Evolutionary conservation across 2,113 vertebrate genomes (phyloP), one percentile per base, ranked within the genome.

Genomic region (Gobius niger): DNA sequence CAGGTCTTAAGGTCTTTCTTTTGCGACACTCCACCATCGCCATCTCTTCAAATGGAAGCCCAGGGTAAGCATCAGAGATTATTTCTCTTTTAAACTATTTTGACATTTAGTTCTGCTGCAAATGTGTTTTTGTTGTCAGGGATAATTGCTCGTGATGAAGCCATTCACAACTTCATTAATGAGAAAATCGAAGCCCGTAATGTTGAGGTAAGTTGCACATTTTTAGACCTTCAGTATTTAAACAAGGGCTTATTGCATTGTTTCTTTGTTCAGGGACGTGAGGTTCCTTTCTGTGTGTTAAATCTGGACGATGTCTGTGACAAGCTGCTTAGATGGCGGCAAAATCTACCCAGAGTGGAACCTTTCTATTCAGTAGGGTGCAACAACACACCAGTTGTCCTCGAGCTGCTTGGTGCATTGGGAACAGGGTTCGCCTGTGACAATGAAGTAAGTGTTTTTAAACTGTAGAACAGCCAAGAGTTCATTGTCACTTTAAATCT

Each of bases 321-420:
- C 7, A 60, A 60, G 34, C 3, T 9, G 13, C 34, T 42, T 12
- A 15, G 42, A 51, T 74, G 24, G 54, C 73, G 1, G 70, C 70
- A 11, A 47, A 7, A 7, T 57, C 87, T 98, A 72, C 95, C 96
- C 49, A 91, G 94, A 1, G 91, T 98, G n/a, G 94, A 88, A 10
- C 96, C 96, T 24, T 98, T 95, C 77, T 98, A 98, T 44, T 96
- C 96, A 0, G 93, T 96, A 16, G 96, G 97, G 75, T 97, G 96
- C 82, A 98, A 96, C 0, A 94, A 94, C 73, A 94, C 92, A 80
- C 93, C 63, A 82, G 89, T 93, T 51, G 82, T 98, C 4, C 80
- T 98, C 81, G 93, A 85, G 85, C 95, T 92, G 0, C 91, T 97
- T 0, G 93, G 14, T n/a, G 56, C 34, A 59, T 34, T 60, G 57